Evolutionary conservation across 2,888 invertebrate species (phyloP).

Genomic region (Colletes collaris): DNA sequence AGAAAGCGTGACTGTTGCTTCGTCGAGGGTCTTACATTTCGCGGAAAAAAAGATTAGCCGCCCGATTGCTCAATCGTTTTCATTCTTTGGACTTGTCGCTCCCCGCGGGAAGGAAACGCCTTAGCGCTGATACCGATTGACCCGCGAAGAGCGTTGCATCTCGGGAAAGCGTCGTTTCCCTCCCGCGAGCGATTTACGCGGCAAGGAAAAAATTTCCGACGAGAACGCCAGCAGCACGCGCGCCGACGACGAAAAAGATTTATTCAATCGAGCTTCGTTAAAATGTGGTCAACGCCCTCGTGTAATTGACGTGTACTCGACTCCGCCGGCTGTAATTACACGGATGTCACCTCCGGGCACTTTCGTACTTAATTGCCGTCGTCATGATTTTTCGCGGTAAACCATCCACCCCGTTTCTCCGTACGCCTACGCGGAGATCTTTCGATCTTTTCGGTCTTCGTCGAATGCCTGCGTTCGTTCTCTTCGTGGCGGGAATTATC

Average conservation of each 20-base stretch:
- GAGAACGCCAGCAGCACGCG: neutral
- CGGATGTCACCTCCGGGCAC: slow-evolving; percentile 52
- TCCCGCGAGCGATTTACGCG: neutral
- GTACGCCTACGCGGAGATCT: slow-evolving; percentile 19
- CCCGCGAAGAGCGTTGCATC: slow-evolving; percentile 3
- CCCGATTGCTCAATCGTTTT: slow-evolving; percentile 40
- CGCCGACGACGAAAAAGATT: slow-evolving; percentile 43
- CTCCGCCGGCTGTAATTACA: slow-evolving; percentile 54
- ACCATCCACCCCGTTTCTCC: slow-evolving; percentile 2
- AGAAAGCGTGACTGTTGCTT: slow-evolving; percentile 66
- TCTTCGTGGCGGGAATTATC: too few relatives aligned
- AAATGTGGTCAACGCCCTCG: slow-evolving; percentile 64
- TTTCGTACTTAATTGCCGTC: slow-evolving; percentile 57
- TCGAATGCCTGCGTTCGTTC: too few relatives aligned
- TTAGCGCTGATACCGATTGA: neutral
- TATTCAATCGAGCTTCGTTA: slow-evolving; percentile 64
- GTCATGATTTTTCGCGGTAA: slow-evolving; percentile 53
- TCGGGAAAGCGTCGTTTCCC: neutral
- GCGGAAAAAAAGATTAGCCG: slow-evolving; percentile 41
- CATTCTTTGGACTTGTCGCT: neutral
- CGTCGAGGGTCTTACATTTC: slow-evolving; percentile 36
- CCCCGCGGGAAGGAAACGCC: neutral
- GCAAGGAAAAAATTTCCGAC: neutral
- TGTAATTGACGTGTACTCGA: slow-evolving; percentile 56
- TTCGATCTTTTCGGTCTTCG: neutral